A percentile compares a stretch with the other conserved stretches of the same genome.
These are phyloP conservation scores for Pangasius mekongensis DNA, from an alignment of 2,797 vertebrate species.

Conservation along the genomic window DNA sequence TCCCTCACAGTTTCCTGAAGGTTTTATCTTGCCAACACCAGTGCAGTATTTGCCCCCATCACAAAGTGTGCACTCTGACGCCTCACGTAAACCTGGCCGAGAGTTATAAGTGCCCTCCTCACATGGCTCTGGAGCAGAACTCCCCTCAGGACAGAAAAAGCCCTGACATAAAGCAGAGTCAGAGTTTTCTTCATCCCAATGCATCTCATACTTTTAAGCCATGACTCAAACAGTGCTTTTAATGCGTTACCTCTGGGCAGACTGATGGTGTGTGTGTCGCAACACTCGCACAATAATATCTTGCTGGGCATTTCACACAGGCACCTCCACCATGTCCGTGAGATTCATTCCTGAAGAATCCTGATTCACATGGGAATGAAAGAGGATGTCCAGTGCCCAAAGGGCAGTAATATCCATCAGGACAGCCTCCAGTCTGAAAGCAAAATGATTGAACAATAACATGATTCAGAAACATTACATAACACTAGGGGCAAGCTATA, in stretches of 20 bases:
- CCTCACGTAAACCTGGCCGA: constrained; percentile 67
- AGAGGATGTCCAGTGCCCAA: constrained; percentile 81
- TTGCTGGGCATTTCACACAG: constrained; percentile 79
- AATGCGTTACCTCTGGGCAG: constrained; percentile 78
- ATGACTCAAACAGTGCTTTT: constrained; percentile 3
- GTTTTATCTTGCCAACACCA: constrained; percentile 72
- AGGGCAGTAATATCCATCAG: constrained; percentile 83
- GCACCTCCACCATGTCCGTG: constrained; percentile 66
- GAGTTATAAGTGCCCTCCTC: constrained; percentile 77
- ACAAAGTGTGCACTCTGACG: constrained; percentile 78
- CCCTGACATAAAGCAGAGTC: constrained; percentile 70
- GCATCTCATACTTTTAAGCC: constrained; percentile 5
- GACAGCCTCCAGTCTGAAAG: constrained; percentile 83
- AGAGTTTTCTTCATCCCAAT: background rate
- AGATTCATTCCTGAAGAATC: constrained; percentile 81
- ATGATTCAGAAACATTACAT: background rate
- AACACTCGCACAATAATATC: constrained; percentile 77
- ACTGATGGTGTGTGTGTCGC: constrained; percentile 73
- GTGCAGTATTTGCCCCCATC: constrained; percentile 80
- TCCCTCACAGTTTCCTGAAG: constrained; percentile 80
- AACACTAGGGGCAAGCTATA: background rate
- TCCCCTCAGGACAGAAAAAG: constrained; percentile 79
- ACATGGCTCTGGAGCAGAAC: constrained; percentile 75
- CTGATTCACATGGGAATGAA: constrained; percentile 80
- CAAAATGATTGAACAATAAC: constrained; percentile 18